Evolutionary conservation across 1,140 invertebrate genomes (phyloP), one percentile per base, ranked within the genome.

Genomic region (Oryctes rhinoceros): DNA sequence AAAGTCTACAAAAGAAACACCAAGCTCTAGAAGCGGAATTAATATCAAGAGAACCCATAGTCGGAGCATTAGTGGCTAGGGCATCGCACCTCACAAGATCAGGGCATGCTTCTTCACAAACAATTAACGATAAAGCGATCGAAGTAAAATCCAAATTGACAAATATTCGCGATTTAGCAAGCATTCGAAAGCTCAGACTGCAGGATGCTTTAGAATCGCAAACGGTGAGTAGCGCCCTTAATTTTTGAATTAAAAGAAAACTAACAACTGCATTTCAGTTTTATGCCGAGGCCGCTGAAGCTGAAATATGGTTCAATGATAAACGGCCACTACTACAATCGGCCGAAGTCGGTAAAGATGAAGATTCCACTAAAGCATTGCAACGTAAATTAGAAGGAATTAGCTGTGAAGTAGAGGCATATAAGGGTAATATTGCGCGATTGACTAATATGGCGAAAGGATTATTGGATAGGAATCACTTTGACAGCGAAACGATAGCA

Each of bases 1-100:
- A 99, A 86, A 96, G 95, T 84, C 88, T 99, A 71, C 97, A 99
- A 84, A 99, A 99, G 90, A 99, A 99, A 88, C 98, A 99, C 88
- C 92, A 95, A 82, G 92, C 92, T 1, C 85, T 97, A 4, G 96
- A 97, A 86, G 93, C 95, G 0, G 96, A 98, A 88, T 89, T 98
- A 10, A 89, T 91, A 44, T 93, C 94, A 9, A 92, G 96, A 83
- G 96, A 97, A 87, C 94, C 96, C 0, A 91, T 96, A 1, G 92
- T 97, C 3, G 88, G 91, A 11, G 92, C 92, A 0, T 88, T 97
- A 7, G 89, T 92, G 6, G 91, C 90, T 5, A 90, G 95, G 78
- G 95, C 95, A 0, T 89, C 92, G 5, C 92, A 94, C 81, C 95
- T 97, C 91, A 90, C 94, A 4, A 90, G 93, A n/a, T 93, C 94